Conservation (phyloP, 1,140 invertebrate genomes). For the Bombus difficillimus region DNA sequence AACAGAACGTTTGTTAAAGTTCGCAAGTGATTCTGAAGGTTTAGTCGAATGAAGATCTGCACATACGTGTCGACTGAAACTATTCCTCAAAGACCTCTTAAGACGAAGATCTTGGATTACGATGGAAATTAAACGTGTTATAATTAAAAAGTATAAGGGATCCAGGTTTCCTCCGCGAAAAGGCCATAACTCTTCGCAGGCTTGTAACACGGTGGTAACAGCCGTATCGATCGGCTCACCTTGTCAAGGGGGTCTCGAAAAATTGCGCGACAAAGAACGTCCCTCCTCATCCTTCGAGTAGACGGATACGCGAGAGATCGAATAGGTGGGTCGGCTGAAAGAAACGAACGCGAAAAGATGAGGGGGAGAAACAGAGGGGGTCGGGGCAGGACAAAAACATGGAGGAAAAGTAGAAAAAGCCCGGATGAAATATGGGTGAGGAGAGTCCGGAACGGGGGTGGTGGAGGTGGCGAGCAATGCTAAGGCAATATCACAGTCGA, state of each 20-base stretch:
- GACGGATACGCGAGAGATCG: slow-evolving; percentile 42
- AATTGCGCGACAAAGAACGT: not conserved
- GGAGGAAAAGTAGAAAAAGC: not conserved
- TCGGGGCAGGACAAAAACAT: not conserved
- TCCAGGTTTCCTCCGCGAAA: not conserved
- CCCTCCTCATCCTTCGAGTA: not conserved
- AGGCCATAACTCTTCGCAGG: not conserved
- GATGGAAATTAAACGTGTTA: no score
- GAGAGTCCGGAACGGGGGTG: not conserved
- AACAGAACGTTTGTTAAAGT: not conserved
- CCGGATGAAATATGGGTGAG: slow-evolving; percentile 33
- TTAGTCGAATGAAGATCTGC: not conserved
- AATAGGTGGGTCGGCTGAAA: slow-evolving; percentile 46
- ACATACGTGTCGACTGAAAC: not conserved
- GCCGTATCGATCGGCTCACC: not conserved
- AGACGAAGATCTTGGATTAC: not conserved
- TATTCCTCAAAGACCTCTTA: not conserved
- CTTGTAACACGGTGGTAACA: not conserved
- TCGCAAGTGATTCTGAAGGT: not conserved
- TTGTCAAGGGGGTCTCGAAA: not conserved
- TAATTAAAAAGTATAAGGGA: no score
- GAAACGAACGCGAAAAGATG: slow-evolving; percentile 21
- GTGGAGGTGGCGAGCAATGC: slow-evolving; percentile 46
- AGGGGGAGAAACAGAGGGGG: no score
- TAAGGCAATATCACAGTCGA: slow-evolving; percentile 75